Evolutionary conservation across 2,888 invertebrate species (phyloP).

Genomic region (Agrotis puta): DNA sequence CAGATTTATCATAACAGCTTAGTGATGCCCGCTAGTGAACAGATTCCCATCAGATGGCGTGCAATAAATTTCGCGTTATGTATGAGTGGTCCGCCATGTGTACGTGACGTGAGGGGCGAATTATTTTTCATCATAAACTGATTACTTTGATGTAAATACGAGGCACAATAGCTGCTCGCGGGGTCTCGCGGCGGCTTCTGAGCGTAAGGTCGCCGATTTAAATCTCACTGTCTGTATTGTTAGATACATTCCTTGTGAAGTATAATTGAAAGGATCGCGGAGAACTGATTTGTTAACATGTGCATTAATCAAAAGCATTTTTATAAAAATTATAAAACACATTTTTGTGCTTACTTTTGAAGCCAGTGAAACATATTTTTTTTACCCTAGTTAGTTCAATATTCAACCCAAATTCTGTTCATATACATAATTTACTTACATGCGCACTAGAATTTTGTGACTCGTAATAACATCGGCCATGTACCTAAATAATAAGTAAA

Average conservation of each 20-base stretch:
- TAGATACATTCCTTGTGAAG: slow-evolving; percentile 17
- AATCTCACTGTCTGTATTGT: slow-evolving; percentile 26
- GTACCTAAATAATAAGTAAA: no score
- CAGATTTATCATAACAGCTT: slow-evolving; percentile 33
- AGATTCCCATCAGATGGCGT: slow-evolving; percentile 31
- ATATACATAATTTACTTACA: no score
- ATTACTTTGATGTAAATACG: slow-evolving; percentile 50
- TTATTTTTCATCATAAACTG: slow-evolving; percentile 53
- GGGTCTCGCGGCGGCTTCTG: background rate
- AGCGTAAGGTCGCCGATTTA: slow-evolving; percentile 6
- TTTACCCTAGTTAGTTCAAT: no score
- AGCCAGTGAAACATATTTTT: no score
- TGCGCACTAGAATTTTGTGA: no score
- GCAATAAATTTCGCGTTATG: slow-evolving; percentile 30
- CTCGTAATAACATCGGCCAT: no score
- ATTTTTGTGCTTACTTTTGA: no score
- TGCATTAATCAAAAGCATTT: slow-evolving; percentile 11
- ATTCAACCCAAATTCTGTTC: no score
- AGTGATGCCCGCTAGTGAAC: slow-evolving; percentile 23
- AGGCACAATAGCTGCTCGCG: slow-evolving; percentile 23
- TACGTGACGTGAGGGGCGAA: slow-evolving; percentile 47
- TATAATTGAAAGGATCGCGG: slow-evolving; percentile 18
- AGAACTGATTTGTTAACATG: slow-evolving; percentile 24
- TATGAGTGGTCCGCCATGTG: slow-evolving; percentile 50
- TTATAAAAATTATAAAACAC: background rate